A percentile compares a stretch with the other conserved stretches of the same genome.
Conservation (phyloP, 2,888 invertebrate genomes). For the Lacanobia oleracea region DNA sequence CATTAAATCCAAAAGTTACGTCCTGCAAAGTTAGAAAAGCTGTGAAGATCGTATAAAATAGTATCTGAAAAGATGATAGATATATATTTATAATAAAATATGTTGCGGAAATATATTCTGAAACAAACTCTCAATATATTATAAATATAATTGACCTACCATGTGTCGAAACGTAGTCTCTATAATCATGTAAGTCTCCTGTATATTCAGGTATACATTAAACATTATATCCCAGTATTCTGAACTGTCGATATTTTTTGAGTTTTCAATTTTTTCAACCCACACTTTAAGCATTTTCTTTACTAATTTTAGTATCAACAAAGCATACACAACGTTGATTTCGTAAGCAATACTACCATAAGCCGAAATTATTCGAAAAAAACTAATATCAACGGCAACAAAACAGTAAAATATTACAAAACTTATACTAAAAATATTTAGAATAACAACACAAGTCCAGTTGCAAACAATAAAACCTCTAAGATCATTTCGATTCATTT, state of each 20-base stretch:
- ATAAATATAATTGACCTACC: background rate
- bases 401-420: no score
- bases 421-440: background rate
- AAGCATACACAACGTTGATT: constrained; percentile 10
- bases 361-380: no score
- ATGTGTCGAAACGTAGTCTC: constrained; percentile 8
- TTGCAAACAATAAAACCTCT: no score
- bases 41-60: background rate
- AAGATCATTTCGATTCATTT: background rate
- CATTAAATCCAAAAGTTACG: background rate
- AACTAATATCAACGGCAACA: no score
- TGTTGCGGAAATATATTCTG: no score
- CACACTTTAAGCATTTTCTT: constrained; percentile 10
- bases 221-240: constrained; percentile 3
- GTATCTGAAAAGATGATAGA: background rate
- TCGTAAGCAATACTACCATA: background rate
- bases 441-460: no score
- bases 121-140: background rate
- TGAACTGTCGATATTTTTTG: background rate
- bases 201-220: constrained; percentile 1
- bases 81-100: no score
- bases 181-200: constrained; percentile 7
- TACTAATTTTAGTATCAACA: constrained; percentile 11
- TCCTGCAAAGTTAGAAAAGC: background rate
- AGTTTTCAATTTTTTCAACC: background rate